Evolutionary conservation across 2,113 vertebrate species (phyloP), one percentile per base, ranked within the genome.

Genomic region (Halichoeres trimaculatus): DNA sequence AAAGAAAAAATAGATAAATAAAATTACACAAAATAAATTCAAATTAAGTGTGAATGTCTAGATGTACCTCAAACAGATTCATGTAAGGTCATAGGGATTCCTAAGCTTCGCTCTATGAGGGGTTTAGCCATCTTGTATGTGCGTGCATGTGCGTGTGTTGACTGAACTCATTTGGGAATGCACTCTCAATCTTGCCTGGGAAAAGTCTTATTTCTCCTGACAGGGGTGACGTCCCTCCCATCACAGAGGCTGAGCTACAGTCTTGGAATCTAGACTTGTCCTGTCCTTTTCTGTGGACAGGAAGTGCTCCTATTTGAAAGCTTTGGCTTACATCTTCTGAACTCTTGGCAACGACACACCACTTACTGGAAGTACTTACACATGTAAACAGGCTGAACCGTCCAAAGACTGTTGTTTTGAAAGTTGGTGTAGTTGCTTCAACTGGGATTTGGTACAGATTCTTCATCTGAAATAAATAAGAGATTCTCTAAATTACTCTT

Each of bases 261-360:
- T 50, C 60, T 66, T 62, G 52, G 54, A 81, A 62, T 68, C 50
- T 40, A 50, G 62, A 53, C 54, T 47, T 22, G 10, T 53, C 43
- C 43, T 40, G 48, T 71, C n/a, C 16, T 40, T 52, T 66, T 23
- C 24, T 55, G 81, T 52, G 60, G 67, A 59, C 64, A 70, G 34
- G 16, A 69, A 69, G 74, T 20, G 23, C 63, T 62, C 40, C 56
- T 62, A 51, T 76, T 60, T 70, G 66, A 60, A 23, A 4, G 48
- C 20, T 20, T 10, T n/a, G 4, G 48, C 20, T 20, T 8, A 24
- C 40, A 40, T 47, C 22, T 16, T 19, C 48, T 35, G 4, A 50
- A 23, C 20, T 6, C n/a, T 20, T 45, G 11, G 14, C 11, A 13
- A 40, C 13, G 11, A 38, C 24, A 17, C 30, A 35, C 5, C n/a